A percentile compares a stretch with the other conserved stretches of the same genome.
phyloP scores from a whole-genome alignment of 2,888 invertebrate genomes.

The Eustalomyia histrio region DNA sequence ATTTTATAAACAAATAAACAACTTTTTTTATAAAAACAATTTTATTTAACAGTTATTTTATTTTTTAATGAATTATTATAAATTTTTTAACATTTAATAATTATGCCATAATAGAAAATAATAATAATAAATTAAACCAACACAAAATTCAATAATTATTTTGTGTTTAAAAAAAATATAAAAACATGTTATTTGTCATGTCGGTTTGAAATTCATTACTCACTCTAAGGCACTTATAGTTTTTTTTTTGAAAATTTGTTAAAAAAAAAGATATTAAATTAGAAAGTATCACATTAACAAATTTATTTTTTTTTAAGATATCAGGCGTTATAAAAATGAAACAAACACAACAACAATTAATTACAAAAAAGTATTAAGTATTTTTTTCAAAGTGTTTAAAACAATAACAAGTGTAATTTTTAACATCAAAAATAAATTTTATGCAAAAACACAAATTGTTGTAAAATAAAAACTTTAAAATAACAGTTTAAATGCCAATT shows the following conservation, averaged over 20 bases:
- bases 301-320: too few species aligned
- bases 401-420: constrained; percentile 38
- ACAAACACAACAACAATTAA: not conserved
- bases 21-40: too few species aligned
- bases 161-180: not conserved
- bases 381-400: constrained; percentile 17
- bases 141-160: constrained; percentile 13
- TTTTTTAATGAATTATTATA: not conserved
- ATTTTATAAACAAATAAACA: too few species aligned
- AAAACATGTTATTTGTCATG: not conserved
- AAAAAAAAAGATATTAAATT: constrained; percentile 29
- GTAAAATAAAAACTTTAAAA: constrained; percentile 13
- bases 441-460: not conserved
- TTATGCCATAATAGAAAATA: constrained; percentile 3
- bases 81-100: constrained; percentile 11
- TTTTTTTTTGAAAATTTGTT: not conserved
- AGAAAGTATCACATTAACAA: constrained; percentile 20
- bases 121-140: not conserved
- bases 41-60: not conserved
- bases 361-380: not conserved
- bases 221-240: not conserved
- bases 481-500: not conserved
- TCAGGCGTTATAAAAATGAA: not conserved
- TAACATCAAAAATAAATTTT: constrained; percentile 35
- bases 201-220: not conserved